A percentile compares a stretch with the other conserved stretches of the same genome.
Evolutionary conservation across 2,113 vertebrate genomes (phyloP).

Genomic region (Rynchops niger): DNA sequence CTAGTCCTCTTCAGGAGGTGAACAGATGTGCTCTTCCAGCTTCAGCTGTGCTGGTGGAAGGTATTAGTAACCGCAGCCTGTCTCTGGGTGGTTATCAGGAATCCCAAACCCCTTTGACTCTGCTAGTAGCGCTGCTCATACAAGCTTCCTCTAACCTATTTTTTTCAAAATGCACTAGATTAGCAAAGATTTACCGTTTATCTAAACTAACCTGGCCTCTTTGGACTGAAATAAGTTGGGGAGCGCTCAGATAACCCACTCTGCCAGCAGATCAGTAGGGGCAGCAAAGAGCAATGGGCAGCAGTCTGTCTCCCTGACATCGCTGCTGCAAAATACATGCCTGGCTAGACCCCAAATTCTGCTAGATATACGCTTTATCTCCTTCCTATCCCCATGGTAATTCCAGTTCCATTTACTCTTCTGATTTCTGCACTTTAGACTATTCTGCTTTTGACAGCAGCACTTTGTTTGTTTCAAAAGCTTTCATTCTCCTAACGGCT

Average conservation of each 20-base stretch:
- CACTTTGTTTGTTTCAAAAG: conserved; percentile 51
- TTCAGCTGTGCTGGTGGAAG: conserved; percentile 49
- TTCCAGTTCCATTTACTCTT: conserved; percentile 42
- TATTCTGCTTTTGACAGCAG: conserved; percentile 50
- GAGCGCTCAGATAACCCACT: not conserved
- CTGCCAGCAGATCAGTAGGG: not conserved
- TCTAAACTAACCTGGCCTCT: not conserved
- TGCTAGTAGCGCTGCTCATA: not conserved
- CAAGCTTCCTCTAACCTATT: not conserved
- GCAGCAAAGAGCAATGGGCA: conserved; percentile 8
- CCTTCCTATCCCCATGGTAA: not conserved
- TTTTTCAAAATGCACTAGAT: not conserved
- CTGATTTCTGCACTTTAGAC: conserved; percentile 39
- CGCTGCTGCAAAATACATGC: not conserved
- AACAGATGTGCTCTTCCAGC: conserved; percentile 60
- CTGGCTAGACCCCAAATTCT: conserved; percentile 25
- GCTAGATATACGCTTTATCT: not conserved
- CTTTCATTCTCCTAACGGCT: not conserved
- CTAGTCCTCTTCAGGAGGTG: conserved; percentile 64
- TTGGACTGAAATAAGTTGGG: not conserved
- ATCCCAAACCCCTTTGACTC: not conserved
- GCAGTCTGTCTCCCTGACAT: not conserved
- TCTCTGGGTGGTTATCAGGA: conserved; percentile 56
- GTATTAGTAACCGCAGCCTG: not conserved
- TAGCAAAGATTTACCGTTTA: not conserved